These are phyloP conservation scores for Xiphophorus maculatus DNA, from an alignment of 2,113 vertebrate genomes.

Conservation along the genomic window DNA sequence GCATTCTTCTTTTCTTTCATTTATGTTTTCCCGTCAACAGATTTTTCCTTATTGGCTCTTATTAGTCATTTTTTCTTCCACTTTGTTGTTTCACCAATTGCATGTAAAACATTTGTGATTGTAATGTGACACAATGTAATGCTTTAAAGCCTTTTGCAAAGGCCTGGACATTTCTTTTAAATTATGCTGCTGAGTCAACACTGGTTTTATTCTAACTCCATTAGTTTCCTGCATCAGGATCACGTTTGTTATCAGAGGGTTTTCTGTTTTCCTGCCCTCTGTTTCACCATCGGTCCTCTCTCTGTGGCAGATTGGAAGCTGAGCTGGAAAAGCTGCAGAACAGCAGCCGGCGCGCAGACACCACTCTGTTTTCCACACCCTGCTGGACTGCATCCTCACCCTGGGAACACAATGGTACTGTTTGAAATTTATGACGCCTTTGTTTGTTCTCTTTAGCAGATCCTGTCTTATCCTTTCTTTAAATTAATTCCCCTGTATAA, in stretches of 20 bases:
- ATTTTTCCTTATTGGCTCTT: too few relatives aligned
- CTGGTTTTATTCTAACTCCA: not conserved
- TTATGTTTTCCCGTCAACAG: not conserved
- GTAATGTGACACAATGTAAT: not conserved
- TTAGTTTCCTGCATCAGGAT: not conserved
- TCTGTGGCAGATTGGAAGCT: slow-evolving; percentile 73
- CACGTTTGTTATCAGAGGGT: not conserved
- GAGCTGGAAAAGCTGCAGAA: slow-evolving; percentile 82
- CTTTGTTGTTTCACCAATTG: too few relatives aligned
- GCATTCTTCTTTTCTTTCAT: not conserved
- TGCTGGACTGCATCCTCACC: slow-evolving; percentile 77
- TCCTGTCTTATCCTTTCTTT: not conserved
- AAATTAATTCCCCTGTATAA: not conserved
- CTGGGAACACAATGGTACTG: slow-evolving; percentile 76
- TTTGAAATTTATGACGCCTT: slow-evolving; percentile 16
- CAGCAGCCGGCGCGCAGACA: slow-evolving; percentile 65
- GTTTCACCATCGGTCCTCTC: not conserved
- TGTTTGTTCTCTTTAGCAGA: slow-evolving; percentile 13
- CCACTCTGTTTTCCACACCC: slow-evolving; percentile 76
- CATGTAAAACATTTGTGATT: not conserved
- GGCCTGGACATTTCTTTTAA: not conserved
- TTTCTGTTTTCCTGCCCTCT: not conserved
- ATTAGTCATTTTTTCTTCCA: too few relatives aligned
- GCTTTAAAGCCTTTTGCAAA: not conserved
- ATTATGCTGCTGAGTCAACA: not conserved